Evolutionary conservation across 2,888 invertebrate genomes (phyloP), one percentile per base, ranked within the genome.

Genomic region (Drosophila flavopinicola): DNA sequence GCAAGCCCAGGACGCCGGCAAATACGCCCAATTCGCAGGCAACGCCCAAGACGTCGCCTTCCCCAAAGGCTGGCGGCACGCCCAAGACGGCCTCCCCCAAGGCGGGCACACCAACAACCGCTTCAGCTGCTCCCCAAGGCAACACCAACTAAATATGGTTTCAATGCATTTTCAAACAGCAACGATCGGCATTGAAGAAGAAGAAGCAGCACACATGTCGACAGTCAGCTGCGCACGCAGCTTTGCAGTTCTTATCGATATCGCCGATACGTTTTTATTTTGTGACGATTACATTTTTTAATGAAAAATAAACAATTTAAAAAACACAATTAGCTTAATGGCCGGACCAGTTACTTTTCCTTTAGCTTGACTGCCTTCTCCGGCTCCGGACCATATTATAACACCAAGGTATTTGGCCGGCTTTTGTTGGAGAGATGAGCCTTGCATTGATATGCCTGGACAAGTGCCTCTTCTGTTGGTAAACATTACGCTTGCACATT

Each of bases 1-100:
- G 51, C 1, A 78, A 80, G 32, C 65, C 58, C 1, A 69, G 65
- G 44, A 75, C 75, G 20, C 66, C 86, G 6, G 91, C 92, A 17
- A 66, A 70, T 32, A 65, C 70, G 2, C 66, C 66, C 4, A 72
- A 65, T 20, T 51, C 67, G 15, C 65, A 72, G 39, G 20, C 66
- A 4, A 64, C 80, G 0, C 56, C 72, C 6, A 93, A 88, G 88
- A 93, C 91, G 35, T 91, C 92, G 60, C 53, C 77, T 13, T 54
- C 78, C 9, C 95, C 95, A 79, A 79, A 75, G 41, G 53, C 71
- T 3, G 49, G 59, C 6, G 70, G 57, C 20, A 66, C 82, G 10
- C 78, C 79, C 3, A 80, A 80, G 15, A 37, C 72, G 6, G 45
- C 73, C 52, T 67, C 83, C 11, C 77, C 85, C 3, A 85, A 80